These are phyloP conservation scores for Gari tellinella DNA, from an alignment of 2,888 invertebrate genomes.

Conservation along the genomic window DNA sequence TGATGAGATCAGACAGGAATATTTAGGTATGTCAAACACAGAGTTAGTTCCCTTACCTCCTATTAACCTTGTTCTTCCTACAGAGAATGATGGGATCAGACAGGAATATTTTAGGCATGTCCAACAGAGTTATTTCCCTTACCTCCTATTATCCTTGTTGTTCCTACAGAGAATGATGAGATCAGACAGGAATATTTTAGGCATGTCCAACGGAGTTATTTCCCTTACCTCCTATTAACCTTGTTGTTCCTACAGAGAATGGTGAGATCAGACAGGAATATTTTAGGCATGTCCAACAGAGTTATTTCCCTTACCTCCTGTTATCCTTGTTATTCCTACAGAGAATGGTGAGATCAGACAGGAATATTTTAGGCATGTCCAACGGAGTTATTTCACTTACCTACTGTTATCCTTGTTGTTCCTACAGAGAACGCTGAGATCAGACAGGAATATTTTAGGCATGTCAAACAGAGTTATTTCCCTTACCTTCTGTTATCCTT, in stretches of 20 bases:
- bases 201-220: too few species aligned
- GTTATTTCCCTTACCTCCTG: conserved; percentile 87
- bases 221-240: too few species aligned
- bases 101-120: too few species aligned
- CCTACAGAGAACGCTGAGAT: conserved; percentile 98
- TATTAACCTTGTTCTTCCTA: too few species aligned
- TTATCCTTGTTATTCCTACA: conserved; percentile 99
- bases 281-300: conserved; percentile 89
- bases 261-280: conserved; percentile 99
- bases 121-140: too few species aligned
- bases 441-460: conserved; percentile 98
- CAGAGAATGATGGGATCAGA: too few species aligned
- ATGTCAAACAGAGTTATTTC: too few species aligned
- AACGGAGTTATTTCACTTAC: conserved; percentile 21
- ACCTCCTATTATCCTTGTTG: conserved; percentile 96
- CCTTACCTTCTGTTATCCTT: conserved; percentile 94
- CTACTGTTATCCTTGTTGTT: conserved; percentile 87
- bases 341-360: conserved; percentile 98
- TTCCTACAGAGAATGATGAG: conserved; percentile 99
- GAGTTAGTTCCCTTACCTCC: too few species aligned
- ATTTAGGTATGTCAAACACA: conserved; percentile 89
- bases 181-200: conserved; percentile 98
- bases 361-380: conserved; percentile 93
- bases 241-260: conserved; percentile 97
- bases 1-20: conserved; percentile 99